These are phyloP conservation scores for Brachionus koreanus DNA, from an alignment of 1,140 invertebrate genomes.

Conservation along the genomic window DNA sequence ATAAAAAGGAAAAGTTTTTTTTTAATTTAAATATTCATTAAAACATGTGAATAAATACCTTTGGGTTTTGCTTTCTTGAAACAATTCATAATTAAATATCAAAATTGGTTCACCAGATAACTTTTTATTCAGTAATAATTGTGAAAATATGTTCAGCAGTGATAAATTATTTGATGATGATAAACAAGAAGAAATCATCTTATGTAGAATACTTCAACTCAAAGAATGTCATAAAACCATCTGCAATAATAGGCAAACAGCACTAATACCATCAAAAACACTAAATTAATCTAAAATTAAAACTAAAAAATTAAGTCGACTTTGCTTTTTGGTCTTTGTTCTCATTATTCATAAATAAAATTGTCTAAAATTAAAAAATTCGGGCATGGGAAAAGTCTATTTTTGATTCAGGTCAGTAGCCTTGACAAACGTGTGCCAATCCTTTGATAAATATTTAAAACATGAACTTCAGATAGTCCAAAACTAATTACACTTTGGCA, in stretches of 20 bases:
- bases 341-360: neutral
- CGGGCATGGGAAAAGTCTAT: neutral
- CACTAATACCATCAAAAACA: neutral
- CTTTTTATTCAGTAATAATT: neutral
- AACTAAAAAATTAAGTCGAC: neutral
- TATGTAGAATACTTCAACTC: neutral
- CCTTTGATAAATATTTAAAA: neutral
- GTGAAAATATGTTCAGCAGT: neutral
- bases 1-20: slow-evolving; percentile 55
- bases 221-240: slow-evolving; percentile 22
- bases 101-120: neutral
- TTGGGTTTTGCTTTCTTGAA: slow-evolving; percentile 22
- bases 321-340: neutral
- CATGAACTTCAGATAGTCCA: neutral
- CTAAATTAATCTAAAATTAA: neutral
- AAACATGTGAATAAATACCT: neutral
- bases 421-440: neutral
- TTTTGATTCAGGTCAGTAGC: neutral
- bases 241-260: neutral
- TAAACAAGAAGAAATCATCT: slow-evolving; percentile 1
- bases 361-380: neutral
- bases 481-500: neutral
- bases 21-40: neutral
- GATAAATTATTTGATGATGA: neutral
- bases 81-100: neutral